Conservation (phyloP, 2,888 invertebrate species). For the Tromatobia lineatoria region DNA sequence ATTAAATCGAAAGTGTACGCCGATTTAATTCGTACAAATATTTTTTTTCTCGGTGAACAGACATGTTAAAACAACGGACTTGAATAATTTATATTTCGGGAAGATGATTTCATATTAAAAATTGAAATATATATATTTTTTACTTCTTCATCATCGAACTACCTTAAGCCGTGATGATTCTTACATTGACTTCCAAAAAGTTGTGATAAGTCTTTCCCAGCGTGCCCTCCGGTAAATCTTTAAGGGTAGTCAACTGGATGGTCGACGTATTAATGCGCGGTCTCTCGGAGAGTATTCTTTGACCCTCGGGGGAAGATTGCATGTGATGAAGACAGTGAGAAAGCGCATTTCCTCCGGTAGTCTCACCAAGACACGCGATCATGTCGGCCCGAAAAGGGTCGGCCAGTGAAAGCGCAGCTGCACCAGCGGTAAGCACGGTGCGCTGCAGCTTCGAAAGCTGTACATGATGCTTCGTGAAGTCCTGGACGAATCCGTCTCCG, state of each 20-base stretch:
- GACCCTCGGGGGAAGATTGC: slow-evolving; percentile 92
- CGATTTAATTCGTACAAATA: too few relatives aligned
- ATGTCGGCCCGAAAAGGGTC: slow-evolving; percentile 95
- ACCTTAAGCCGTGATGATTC: slow-evolving; percentile 71
- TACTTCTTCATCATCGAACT: too few relatives aligned
- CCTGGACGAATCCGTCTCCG: slow-evolving; percentile 87
- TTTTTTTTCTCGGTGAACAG: too few relatives aligned
- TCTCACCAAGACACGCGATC: slow-evolving; percentile 98
- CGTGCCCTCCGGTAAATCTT: slow-evolving; percentile 91
- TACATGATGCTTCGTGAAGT: slow-evolving; percentile 89
- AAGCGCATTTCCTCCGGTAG: slow-evolving; percentile 92
- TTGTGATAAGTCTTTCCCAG: slow-evolving; percentile 95
- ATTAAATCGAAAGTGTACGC: too few relatives aligned
- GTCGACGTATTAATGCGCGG: slow-evolving; percentile 95
- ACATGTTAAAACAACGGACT: too few relatives aligned
- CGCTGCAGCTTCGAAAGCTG: slow-evolving; percentile 91
- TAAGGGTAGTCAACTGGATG: slow-evolving; percentile 91
- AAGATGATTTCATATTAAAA: too few relatives aligned
- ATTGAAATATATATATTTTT: too few relatives aligned
- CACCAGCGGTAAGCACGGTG: slow-evolving; percentile 92
- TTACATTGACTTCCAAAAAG: slow-evolving; percentile 93
- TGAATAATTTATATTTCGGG: too few relatives aligned
- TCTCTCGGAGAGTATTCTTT: slow-evolving; percentile 90
- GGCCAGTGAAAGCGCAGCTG: slow-evolving; percentile 93
- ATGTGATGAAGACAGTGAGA: slow-evolving; percentile 91